Conservation (phyloP, 2,888 invertebrate species). For the Philopedon plagiatum region DNA sequence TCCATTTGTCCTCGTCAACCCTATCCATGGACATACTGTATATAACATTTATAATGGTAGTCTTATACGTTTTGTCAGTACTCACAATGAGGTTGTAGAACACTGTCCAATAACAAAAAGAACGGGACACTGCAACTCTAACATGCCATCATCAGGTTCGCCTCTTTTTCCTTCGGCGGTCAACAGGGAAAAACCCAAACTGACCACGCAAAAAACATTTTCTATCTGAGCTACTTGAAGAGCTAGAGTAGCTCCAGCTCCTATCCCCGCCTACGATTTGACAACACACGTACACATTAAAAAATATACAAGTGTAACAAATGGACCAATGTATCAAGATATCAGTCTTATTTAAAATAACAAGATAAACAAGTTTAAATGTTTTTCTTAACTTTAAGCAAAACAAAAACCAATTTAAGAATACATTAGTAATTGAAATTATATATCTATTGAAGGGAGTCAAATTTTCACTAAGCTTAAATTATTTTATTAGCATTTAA, state of each 20-base stretch:
- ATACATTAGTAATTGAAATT: no score
- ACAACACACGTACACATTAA: no score
- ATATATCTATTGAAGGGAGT: no score
- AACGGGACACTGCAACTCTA: slow-evolving; percentile 81
- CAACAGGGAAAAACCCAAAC: slow-evolving; percentile 83
- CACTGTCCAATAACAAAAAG: slow-evolving; percentile 86
- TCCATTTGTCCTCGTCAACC: no score
- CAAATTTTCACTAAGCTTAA: no score
- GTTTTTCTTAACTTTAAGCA: no score
- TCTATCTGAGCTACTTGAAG: slow-evolving; percentile 82
- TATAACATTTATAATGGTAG: no score
- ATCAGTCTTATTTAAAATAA: no score
- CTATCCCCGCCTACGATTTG: slow-evolving; percentile 75
- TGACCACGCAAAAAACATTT: slow-evolving; percentile 80
- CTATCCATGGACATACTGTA: not conserved
- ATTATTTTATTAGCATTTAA: not conserved
- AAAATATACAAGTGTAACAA: no score
- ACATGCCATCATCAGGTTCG: slow-evolving; percentile 81
- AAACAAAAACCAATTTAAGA: no score
- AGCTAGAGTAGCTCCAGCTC: slow-evolving; percentile 82
- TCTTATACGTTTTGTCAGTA: slow-evolving; percentile 27
- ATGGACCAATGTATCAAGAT: no score
- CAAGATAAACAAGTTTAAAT: no score
- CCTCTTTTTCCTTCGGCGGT: slow-evolving; percentile 82
- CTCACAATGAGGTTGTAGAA: slow-evolving; percentile 74